A percentile compares a stretch with the other conserved stretches of the same genome.
These are phyloP conservation scores for Bucco capensis DNA, from an alignment of 2,113 vertebrate genomes.

Conservation along the genomic window DNA sequence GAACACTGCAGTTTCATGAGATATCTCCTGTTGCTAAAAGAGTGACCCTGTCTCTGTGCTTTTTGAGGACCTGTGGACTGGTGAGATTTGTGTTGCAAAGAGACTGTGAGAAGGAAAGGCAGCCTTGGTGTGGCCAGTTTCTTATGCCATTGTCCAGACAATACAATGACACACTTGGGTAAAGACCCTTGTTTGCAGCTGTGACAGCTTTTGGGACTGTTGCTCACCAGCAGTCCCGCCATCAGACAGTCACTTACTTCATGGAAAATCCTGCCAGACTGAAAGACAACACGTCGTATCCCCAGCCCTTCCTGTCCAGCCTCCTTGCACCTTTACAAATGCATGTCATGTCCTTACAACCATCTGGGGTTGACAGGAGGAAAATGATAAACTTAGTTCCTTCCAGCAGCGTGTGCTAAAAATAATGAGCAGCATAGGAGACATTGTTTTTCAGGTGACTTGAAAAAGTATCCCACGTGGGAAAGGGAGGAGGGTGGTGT, in stretches of 20 bases:
- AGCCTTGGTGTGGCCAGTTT: not conserved
- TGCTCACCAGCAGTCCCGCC: not conserved
- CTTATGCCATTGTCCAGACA: rapidly evolving
- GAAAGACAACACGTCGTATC: not conserved
- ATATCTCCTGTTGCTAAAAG: not conserved
- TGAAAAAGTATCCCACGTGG: not conserved
- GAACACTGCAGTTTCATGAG: not conserved
- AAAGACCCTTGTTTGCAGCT: not conserved
- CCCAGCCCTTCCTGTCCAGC: not conserved
- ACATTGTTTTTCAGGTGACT: not conserved
- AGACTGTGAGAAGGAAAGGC: not conserved
- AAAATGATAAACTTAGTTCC: not conserved
- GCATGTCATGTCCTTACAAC: not conserved
- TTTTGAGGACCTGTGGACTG: not conserved
- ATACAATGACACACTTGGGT: not conserved
- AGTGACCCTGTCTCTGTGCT: rapidly evolving
- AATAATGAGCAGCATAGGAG: not conserved
- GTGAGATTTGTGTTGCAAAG: not conserved
- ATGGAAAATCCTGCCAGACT: not conserved
- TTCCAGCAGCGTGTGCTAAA: not conserved
- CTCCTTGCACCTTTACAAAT: not conserved
- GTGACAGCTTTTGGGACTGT: not conserved
- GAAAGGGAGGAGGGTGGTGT: not conserved
- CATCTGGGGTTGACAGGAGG: rapidly evolving
- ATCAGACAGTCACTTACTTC: not conserved